Evolutionary conservation across 2,888 invertebrate genomes (phyloP).

Genomic region (Merodon equestris): DNA sequence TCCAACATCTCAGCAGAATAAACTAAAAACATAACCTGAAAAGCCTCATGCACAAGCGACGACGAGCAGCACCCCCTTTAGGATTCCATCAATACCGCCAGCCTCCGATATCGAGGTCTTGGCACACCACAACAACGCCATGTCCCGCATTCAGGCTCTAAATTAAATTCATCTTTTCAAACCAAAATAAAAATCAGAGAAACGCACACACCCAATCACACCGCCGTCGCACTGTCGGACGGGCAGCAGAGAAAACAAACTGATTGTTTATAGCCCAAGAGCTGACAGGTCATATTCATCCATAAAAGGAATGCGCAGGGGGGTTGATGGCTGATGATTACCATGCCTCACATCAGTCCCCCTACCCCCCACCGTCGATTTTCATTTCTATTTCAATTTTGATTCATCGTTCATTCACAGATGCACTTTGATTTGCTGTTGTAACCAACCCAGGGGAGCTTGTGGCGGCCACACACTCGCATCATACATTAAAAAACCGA

Average conservation of each 20-base stretch:
- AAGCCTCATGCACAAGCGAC: slow-evolving; percentile 2
- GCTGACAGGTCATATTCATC: slow-evolving; percentile 28
- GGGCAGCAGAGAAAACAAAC: not conserved
- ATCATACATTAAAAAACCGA: too few relatives aligned
- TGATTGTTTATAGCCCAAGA: slow-evolving; percentile 24
- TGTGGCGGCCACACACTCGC: too few relatives aligned
- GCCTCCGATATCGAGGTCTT: not conserved
- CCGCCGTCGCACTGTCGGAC: too few relatives aligned
- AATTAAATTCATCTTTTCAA: slow-evolving; percentile 41
- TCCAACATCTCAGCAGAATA: not conserved
- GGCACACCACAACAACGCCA: slow-evolving; percentile 1
- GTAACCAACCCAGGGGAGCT: too few relatives aligned
- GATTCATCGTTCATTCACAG: slow-evolving; percentile 55
- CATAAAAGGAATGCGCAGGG: slow-evolving; percentile 34
- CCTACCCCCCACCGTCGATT: slow-evolving; percentile 10
- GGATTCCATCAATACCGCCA: slow-evolving; percentile 23
- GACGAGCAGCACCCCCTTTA: not conserved
- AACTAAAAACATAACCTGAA: slow-evolving; percentile 10
- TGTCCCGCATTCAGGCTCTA: slow-evolving; percentile 20
- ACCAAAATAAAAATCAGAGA: slow-evolving; percentile 43
- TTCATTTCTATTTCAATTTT: slow-evolving; percentile 57
- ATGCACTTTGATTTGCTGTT: slow-evolving; percentile 39
- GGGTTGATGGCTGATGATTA: too few relatives aligned
- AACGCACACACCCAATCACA: not conserved
- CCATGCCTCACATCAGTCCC: not conserved